Conservation (phyloP, 2,888 invertebrate genomes). For the Apamea anceps region DNA sequence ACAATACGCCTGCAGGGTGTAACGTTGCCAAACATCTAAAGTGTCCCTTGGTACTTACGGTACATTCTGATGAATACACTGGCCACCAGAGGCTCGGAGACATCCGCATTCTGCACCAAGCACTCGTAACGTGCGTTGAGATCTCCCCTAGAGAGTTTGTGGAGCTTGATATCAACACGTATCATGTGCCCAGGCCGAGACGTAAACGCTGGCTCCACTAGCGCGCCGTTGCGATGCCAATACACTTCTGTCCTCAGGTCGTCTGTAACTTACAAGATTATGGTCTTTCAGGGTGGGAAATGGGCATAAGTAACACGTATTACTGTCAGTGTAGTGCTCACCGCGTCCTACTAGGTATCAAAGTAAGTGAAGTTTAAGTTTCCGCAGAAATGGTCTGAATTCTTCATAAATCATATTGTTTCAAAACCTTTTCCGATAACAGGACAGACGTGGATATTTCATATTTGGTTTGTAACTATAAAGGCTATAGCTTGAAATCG, state of each 20-base stretch:
- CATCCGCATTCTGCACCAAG: conserved; percentile 81
- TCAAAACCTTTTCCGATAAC: background rate
- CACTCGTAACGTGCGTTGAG: conserved; percentile 82
- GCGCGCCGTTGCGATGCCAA: conserved; percentile 80
- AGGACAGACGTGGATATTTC: background rate
- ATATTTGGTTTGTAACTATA: too few species aligned
- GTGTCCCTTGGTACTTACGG: conserved; percentile 73
- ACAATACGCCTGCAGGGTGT: background rate
- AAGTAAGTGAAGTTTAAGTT: background rate
- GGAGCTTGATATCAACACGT: conserved; percentile 67
- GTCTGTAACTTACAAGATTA: conserved; percentile 60
- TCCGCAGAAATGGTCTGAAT: too few species aligned
- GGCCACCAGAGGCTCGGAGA: conserved; percentile 77
- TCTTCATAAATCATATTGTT: background rate
- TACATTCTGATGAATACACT: conserved; percentile 81
- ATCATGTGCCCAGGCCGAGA: conserved; percentile 67
- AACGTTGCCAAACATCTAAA: background rate
- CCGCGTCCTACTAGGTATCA: background rate
- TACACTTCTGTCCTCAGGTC: conserved; percentile 77
- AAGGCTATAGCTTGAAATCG: too few species aligned
- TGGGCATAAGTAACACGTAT: background rate
- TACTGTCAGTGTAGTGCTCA: too few species aligned
- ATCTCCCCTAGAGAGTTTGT: conserved; percentile 76
- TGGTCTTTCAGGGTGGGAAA: background rate
- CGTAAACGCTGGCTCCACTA: conserved; percentile 67